Base-by-base conservation (phyloP, 2,797 vertebrate species). In the Manis crassicaudata region DNA sequence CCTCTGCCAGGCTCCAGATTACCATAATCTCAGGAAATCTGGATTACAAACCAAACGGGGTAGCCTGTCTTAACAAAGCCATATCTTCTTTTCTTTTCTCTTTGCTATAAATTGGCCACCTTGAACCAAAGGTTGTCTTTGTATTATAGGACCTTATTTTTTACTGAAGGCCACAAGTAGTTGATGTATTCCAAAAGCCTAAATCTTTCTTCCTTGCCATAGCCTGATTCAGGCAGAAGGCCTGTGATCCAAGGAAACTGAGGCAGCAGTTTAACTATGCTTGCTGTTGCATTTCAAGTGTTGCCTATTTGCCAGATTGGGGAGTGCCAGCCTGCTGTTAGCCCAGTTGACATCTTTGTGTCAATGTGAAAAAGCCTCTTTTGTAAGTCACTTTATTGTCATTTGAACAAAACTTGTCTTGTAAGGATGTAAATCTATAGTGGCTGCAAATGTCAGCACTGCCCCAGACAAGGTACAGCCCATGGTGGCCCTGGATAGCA, bases 371-470 rank as follows among this genome's bases (percentile, higher is more conserved):
- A 65, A 46, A 65, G 0, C 12, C 43, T 65, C 17, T 20, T 85
- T 67, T 62, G 85, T 11, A 25, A 83, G 37, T 90, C 81, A 54
- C 27, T 84, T 72, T 23, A 25, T 32, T 91, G n/a, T 37, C 75
- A 65, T 77, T 80, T 79, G 35, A 83, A 75, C 16, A 72, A 85
- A 77, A 87, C 73, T 54, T 40, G 14, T 80, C 79, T 91, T 94
- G 82, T 56, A 95, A 70, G 84, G 76, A 83, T 40, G 54, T 63
- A 96, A 37, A 58, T 72, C 50, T 43, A 0, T 37, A 27, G 35
- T 56, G 50, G 76, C 95, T 7, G 0, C 18, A n/a, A 35, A 56
- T 80, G 5, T 63, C 37, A 11, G 13, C 27, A 21, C 2, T 8
- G 14, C 11, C 81, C 60, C 40, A 3, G 77, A 80, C 27, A 56